Conservation (phyloP, 2,888 invertebrate genomes). For the Stenurella melanura region DNA sequence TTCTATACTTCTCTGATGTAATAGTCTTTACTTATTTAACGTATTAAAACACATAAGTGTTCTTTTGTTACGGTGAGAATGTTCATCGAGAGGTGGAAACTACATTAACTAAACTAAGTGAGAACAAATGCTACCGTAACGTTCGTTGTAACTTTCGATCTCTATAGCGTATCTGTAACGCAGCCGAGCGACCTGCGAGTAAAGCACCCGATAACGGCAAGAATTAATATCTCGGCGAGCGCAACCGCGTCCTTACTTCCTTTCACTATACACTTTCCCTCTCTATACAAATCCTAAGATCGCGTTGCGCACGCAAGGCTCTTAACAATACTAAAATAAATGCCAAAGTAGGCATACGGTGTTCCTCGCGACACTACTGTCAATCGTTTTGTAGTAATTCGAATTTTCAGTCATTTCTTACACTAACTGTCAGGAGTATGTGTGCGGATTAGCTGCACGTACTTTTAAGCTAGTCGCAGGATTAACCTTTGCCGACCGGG, state of each 20-base stretch:
- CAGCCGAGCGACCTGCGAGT: conserved; percentile 36
- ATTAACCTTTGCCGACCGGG: conserved; percentile 23
- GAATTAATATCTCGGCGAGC: conserved; percentile 38
- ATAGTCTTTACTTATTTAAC: too few relatives aligned
- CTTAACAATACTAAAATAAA: conserved; percentile 55
- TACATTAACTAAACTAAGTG: background rate
- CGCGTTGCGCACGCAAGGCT: conserved; percentile 50
- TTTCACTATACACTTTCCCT: conserved; percentile 59
- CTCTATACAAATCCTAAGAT: conserved; percentile 51
- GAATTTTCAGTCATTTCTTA: conserved; percentile 49
- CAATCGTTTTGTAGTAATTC: conserved; percentile 46
- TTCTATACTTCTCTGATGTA: too few relatives aligned
- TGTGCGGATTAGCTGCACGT: conserved; percentile 29
- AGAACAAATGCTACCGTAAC: background rate
- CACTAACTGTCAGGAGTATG: conserved; percentile 50
- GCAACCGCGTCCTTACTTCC: conserved; percentile 54
- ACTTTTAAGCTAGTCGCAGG: conserved; percentile 18
- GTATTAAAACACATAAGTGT: too few relatives aligned
- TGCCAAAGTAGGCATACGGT: conserved; percentile 55
- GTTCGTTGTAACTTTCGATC: conserved; percentile 28
- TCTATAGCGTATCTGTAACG: conserved; percentile 34
- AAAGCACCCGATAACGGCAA: conserved; percentile 41
- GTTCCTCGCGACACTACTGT: conserved; percentile 54
- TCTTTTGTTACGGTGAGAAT: background rate
- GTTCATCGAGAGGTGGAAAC: conserved; percentile 30